phyloP scores from a whole-genome alignment of 2,797 vertebrate genomes.

The Leuciscus waleckii region DNA sequence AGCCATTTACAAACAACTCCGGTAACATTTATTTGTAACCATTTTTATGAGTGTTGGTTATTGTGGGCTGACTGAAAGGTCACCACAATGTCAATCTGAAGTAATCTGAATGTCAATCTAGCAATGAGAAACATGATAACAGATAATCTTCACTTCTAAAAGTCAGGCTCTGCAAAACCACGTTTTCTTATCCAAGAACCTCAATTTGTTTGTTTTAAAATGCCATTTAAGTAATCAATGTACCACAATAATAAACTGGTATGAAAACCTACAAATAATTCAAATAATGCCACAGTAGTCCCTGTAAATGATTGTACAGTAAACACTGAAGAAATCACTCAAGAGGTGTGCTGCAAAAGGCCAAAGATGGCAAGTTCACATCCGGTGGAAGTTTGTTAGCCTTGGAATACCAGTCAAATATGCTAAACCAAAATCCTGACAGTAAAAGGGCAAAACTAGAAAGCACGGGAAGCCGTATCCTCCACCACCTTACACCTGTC shows the following conservation, averaged over 20 bases:
- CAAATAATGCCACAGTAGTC: background rate
- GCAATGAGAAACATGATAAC: background rate
- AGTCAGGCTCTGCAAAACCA: background rate
- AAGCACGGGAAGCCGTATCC: background rate
- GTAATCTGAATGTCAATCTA: constrained; percentile 17
- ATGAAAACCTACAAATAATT: background rate
- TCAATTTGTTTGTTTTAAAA: background rate
- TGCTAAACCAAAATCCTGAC: constrained; percentile 14
- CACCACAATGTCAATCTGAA: constrained; percentile 31
- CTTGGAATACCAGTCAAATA: constrained; percentile 24
- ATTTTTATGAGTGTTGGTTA: constrained; percentile 9
- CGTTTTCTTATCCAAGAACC: background rate
- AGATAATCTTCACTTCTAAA: background rate
- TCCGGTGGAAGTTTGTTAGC: background rate
- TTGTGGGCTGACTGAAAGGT: constrained; percentile 23
- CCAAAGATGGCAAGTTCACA: background rate
- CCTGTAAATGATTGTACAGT: background rate
- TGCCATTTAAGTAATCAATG: background rate
- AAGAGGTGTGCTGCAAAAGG: background rate
- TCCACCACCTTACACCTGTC: background rate
- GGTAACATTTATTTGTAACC: background rate
- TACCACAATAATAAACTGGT: background rate
- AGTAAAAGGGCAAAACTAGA: constrained; percentile 27
- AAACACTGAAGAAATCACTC: background rate
- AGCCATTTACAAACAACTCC: constrained; percentile 21